Base-by-base conservation (phyloP, 2,888 invertebrate genomes). In the Aporophyla nigra region DNA sequence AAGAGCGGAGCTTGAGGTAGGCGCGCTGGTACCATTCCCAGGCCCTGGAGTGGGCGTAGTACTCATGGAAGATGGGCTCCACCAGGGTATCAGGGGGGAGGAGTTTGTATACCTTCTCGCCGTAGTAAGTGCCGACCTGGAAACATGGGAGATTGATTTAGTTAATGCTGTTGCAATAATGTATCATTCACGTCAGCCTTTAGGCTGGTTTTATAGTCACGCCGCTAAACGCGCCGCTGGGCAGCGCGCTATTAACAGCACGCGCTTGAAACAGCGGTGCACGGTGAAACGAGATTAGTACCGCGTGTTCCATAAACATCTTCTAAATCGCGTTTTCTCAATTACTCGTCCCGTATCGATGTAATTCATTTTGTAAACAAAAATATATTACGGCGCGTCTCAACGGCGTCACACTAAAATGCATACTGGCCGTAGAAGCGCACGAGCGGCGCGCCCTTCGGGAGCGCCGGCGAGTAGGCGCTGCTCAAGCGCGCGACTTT, bases 51-150 rank as follows among this genome's bases (percentile, higher is more conserved):
- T 98, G 98, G 1, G 97, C 97, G 88, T 98, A 98, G 94, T 97
- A 98, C 91, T 99, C 99, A 68, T 97, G 96, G 92, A 97, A 97
- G 69, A 93, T 94, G 0, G 98, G 98, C 56, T 97, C 96, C 3
- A 98, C 92, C 43, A 98, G 97, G 3, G 97, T 96, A 86, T 98
- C 98, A 71, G 97, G 94, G 0, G 97, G 97, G 56, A 97, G 84
- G 1, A 98, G 98, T 89, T 98, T 97, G 96, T 97, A 99, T 19
- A 99, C 95, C 43, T 98, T 98, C 92, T 98, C 98, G 9, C 99
- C 99, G 87, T 98, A 99, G 94, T 97, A 98, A 3, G 98, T 99
- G 66, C 99, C 99, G 10, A 98, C 98, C 97, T 96, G 92, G 56
- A 91, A 93, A 83, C 9, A 21, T 19, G 21, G 21, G 59, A 27